These are phyloP conservation scores for Pseudomyrmex cubaensis DNA, from an alignment of 1,140 invertebrate genomes.

Conservation along the genomic window DNA sequence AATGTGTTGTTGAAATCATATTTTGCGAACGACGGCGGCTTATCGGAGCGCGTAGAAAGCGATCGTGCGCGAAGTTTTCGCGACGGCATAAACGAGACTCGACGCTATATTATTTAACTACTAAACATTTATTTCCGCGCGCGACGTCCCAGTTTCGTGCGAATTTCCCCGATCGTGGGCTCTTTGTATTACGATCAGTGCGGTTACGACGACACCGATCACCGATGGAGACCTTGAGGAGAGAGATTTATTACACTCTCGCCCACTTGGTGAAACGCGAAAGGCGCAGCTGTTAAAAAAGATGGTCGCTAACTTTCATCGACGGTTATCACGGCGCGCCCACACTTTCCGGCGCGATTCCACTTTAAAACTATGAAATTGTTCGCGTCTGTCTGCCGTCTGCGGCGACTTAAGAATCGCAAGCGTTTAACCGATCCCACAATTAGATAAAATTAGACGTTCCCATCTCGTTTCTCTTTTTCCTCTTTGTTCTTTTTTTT, in stretches of 20 bases:
- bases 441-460: neutral
- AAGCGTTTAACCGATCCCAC: neutral
- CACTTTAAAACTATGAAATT: conserved; percentile 52
- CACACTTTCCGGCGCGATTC: conserved; percentile 67
- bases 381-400: conserved; percentile 18
- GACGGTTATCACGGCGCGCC: conserved; percentile 29
- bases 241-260: conserved; percentile 56
- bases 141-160: conserved; percentile 25
- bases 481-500: neutral
- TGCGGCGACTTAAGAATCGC: neutral
- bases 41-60: conserved; percentile 47
- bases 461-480: neutral
- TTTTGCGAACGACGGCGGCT: neutral
- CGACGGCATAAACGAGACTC: conserved; percentile 25
- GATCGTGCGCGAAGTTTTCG: conserved; percentile 23
- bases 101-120: conserved; percentile 40
- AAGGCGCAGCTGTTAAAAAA: conserved; percentile 51
- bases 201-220: neutral
- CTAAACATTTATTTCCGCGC: conserved; percentile 46
- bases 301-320: conserved; percentile 68
- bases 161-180: conserved; percentile 9
- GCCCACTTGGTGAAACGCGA: conserved; percentile 61
- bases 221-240: conserved; percentile 50
- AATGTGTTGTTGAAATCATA: neutral
- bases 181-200: neutral